phyloP scores from a whole-genome alignment of 2,797 vertebrate species.

The Lagorchestes hirsutus region DNA sequence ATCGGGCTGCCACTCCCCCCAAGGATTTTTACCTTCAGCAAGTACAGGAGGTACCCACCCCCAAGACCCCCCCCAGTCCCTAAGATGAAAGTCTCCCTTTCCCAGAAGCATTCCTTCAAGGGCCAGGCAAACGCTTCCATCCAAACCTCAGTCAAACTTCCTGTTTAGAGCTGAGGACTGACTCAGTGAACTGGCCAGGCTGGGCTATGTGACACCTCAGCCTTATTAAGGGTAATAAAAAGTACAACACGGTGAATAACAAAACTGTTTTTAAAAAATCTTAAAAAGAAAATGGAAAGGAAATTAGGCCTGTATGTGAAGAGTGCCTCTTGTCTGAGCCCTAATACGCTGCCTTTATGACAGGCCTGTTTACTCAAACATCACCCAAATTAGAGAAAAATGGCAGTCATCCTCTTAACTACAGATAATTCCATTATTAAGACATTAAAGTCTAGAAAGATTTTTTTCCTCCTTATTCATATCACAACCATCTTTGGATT shows the following conservation, averaged over 20 bases:
- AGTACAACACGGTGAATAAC: constrained; percentile 17
- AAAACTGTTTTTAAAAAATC: background rate
- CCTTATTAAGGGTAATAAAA: constrained; percentile 44
- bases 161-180: constrained; percentile 24
- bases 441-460: background rate
- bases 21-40: background rate
- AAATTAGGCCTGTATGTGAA: constrained; percentile 19
- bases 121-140: constrained; percentile 32
- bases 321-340: background rate
- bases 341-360: background rate
- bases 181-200: constrained; percentile 45
- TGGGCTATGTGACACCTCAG: constrained; percentile 46
- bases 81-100: constrained; percentile 44
- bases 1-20: background rate
- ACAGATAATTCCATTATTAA: background rate
- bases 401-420: background rate
- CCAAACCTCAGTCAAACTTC: constrained; percentile 30
- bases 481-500: background rate
- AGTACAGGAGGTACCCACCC: background rate
- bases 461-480: background rate
- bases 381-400: fast-evolving
- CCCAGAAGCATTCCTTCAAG: constrained; percentile 48
- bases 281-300: constrained; percentile 35
- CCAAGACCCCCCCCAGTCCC: background rate
- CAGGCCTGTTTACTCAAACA: background rate